Evolutionary conservation across 2,888 invertebrate genomes (phyloP), one percentile per base, ranked within the genome.

Genomic region (Pogonocherus hispidulus): DNA sequence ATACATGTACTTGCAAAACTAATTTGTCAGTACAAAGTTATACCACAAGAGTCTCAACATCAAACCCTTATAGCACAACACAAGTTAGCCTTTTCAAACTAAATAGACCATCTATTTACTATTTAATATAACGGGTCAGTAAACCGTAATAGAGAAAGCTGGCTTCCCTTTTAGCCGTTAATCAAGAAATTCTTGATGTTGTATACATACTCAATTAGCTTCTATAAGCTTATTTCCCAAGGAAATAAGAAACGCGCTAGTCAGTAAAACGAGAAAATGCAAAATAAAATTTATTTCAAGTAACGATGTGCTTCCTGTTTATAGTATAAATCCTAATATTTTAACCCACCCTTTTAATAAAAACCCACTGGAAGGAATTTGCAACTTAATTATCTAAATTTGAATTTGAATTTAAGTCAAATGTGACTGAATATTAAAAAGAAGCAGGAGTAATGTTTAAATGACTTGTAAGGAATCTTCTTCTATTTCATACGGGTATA

Each of bases 101-200:
- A 23, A 44, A 20, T 16, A 44, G 57, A 16, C 44, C 37, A 44
- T 22, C 23, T 57, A 57, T 57, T 57, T 44, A 46, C 57, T 57
- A 57, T 57, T 57, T 57, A 57, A 57, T 57, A 41, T 14, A 41
- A 46, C 16, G 57, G 57, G 46, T 18, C 57, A 46, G 41, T 57
- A 57, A 57, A 57, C 22, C 46, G 23, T 44, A 46, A 57, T 23
- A 57, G 57, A 41, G 44, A 57, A 57, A 44, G 23, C 44, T 23
- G 41, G 8, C 57, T 44, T 57, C 57, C 22, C 44, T 18, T 57
- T 57, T 46, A 37, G 23, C 41, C 37, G 56, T 16, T 16, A 44
- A 57, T 18, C 44, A 57, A 57, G 55, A 55, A 23, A 44, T 14
- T 11, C 44, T 23, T 41, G 23, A 20, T 44, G 23, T 23, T 23